Conservation (phyloP, 2,797 vertebrate species). For the Eurystomus glaucurus region DNA sequence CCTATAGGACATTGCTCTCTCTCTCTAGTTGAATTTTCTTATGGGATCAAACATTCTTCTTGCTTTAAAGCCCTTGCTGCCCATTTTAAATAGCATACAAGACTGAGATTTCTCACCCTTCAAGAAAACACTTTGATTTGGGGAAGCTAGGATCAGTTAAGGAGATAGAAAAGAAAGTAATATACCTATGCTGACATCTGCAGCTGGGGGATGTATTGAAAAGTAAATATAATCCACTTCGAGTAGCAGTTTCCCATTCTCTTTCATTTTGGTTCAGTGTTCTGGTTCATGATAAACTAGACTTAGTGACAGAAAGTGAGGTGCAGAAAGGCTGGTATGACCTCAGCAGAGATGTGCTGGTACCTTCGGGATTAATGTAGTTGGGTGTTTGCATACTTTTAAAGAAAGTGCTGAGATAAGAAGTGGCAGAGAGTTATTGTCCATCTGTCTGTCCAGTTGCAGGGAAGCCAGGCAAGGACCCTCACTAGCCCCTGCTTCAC, state of each 20-base stretch:
- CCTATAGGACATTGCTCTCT: neutral
- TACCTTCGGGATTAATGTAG: neutral
- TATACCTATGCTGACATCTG: neutral
- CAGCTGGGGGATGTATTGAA: conserved; percentile 17
- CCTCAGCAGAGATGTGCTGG: fast-evolving
- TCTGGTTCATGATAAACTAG: neutral
- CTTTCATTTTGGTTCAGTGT: neutral
- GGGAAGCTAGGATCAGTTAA: conserved; percentile 5
- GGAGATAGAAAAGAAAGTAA: conserved; percentile 2
- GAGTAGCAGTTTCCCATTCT: neutral
- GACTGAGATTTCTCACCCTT: conserved; percentile 47
- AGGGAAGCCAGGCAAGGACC: neutral
- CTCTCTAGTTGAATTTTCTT: conserved; percentile 13
- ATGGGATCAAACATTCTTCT: neutral
- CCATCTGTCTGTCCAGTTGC: neutral
- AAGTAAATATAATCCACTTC: neutral
- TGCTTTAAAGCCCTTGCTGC: conserved; percentile 7
- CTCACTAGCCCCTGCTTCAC: neutral
- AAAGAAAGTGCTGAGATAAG: neutral
- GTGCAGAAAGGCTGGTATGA: neutral
- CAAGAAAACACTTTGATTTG: conserved; percentile 45
- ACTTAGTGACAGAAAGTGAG: neutral
- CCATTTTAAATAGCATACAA: neutral
- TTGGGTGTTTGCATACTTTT: neutral
- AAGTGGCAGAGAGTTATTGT: neutral